Conservation (phyloP, 2,113 vertebrate species). For the Pogonocichla stellata region DNA sequence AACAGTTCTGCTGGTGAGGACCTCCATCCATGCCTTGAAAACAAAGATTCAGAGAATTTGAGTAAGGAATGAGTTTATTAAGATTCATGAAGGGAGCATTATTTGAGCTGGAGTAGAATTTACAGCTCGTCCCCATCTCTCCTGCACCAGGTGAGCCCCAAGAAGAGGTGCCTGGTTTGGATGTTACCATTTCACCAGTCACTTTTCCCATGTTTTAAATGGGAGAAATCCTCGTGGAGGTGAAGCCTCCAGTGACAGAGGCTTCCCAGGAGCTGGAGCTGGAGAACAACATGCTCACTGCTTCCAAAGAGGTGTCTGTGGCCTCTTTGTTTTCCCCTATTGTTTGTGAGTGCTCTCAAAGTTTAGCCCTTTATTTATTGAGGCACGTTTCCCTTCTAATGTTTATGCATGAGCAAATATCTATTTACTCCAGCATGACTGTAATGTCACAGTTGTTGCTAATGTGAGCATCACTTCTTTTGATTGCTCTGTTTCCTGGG, state of each 20-base stretch:
- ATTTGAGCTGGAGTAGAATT: neutral
- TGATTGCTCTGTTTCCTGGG: neutral
- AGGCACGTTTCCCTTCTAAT: neutral
- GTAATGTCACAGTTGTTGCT: neutral
- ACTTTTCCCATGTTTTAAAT: neutral
- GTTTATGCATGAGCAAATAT: constrained; percentile 31
- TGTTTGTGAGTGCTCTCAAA: neutral
- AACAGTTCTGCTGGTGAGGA: neutral
- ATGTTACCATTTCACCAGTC: neutral
- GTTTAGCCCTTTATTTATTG: neutral
- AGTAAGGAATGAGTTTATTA: neutral
- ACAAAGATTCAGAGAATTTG: neutral
- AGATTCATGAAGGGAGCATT: neutral
- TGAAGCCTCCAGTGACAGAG: neutral
- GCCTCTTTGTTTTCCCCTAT: neutral
- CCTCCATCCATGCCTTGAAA: neutral
- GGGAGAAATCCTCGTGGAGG: neutral
- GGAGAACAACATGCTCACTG: fast-evolving
- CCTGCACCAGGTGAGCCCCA: neutral
- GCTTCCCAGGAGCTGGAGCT: neutral
- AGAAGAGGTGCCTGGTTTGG: neutral
- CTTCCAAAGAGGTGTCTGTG: neutral
- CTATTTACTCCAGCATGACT: neutral
- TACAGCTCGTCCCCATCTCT: fast-evolving
- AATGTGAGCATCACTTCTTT: neutral